Base-by-base conservation (phyloP, 2,888 invertebrate genomes). In the Megalurothrips usitatus region DNA sequence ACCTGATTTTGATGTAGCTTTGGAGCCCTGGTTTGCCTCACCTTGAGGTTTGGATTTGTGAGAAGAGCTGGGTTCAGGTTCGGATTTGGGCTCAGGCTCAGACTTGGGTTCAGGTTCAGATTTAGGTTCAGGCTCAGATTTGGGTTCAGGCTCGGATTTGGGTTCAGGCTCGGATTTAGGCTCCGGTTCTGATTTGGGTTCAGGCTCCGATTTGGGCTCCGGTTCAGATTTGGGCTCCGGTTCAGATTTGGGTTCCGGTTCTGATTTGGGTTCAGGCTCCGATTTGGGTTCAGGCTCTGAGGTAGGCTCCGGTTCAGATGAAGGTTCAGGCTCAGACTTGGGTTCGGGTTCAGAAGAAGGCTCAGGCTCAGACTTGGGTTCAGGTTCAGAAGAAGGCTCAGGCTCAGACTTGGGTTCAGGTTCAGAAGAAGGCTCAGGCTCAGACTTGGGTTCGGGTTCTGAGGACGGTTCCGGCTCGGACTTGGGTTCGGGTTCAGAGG, bases 391-490 rank as follows among this genome's bases (percentile, higher is more conserved):
- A 82, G 86, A 85, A 0, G 89, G 86, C 28, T 87, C 84, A 84
- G 84, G 84, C 79, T 84, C 84, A 28, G 82, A 82, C 79, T 84
- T 83, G 9, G 82, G 84, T 75, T 82, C 87, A 28, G 87, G 88
- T 86, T 86, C 88, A 79, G 90, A 88, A 83, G 87, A 87, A 0
- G 89, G 88, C 85, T 89, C 88, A 0, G 91, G 89, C 83, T 89
- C 84, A 0, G 89, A 86, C 84, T 87, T 85, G 0, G 89, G 86
- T 28, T 87, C 86, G 0, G 89, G 88, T 83, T 90, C 89, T n/a
- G 91, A 87, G 83, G 85, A 85, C 0, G 86, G 87, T 80, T 85
- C 87, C 28, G 87, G 88, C 84, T 87, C 88, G 78, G 86, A 86
- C 80, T 87, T 83, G 9, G 86, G 84, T 82, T 82, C 86, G 0